Base-by-base conservation (phyloP, 2,888 invertebrate genomes). In the Empis livida region DNA sequence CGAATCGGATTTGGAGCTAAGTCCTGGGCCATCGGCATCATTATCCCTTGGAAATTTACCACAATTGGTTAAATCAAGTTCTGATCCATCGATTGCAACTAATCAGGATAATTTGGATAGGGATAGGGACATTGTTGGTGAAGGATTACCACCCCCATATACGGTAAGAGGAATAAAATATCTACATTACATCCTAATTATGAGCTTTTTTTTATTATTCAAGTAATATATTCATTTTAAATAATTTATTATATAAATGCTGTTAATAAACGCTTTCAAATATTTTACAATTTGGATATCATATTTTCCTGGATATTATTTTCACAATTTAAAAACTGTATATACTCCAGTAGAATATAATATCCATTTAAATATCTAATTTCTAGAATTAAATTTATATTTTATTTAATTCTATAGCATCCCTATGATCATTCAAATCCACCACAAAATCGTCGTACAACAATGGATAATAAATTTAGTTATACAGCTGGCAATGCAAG, bases 21-120 rank as follows among this genome's bases (percentile, higher is more conserved):
- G 87, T 65, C 80, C 80, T 52, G 81, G 80, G 59, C 80, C 80
- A 53, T 77, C 77, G 55, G 71, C 76, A 57, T 71, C 74, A 57
- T 72, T 74, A 63, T 76, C 65, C 64, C 71, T 71, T 62, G 74
- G 71, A 63, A 70, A 69, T 66, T 68, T 70, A 61, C 80, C 77
- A 62, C 76, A 75, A 71, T 73, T 75, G 70, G 80, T 73, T 67
- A 87, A 91, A 68, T 87, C 90, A 40, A 92, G 90, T 51, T 93
- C 92, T 43, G 94, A 94, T 73, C 95, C 93, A 43, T 93, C 92
- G 63, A 88, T 95, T 61, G 88, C 88, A 48, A 92, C 92, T 54
- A 92, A 93, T 55, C 89, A 89, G 63, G 91, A 92, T 63, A 89
- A 89, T 64, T 74, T 78, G 75, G 79, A 79, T 61, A 71, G 78